Evolutionary conservation across 2,113 vertebrate species (phyloP).

Genomic region (Motacilla alba): DNA sequence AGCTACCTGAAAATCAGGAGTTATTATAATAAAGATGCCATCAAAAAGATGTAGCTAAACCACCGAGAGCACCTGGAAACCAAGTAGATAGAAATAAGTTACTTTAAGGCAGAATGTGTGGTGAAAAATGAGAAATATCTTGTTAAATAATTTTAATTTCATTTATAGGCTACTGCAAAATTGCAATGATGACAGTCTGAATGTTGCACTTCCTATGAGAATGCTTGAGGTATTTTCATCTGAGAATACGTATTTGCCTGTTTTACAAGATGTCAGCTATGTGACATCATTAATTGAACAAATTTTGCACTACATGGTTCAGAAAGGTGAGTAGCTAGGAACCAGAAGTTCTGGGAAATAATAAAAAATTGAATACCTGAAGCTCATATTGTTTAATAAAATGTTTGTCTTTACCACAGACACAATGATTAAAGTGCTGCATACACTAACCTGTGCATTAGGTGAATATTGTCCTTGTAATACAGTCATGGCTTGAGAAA

Average conservation of each 20-base stretch:
- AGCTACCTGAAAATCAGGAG: not conserved
- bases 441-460: not conserved
- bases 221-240: conserved; percentile 97
- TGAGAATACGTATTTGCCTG: conserved; percentile 87
- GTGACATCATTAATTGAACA: conserved; percentile 92
- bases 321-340: conserved; percentile 83
- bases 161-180: conserved; percentile 83
- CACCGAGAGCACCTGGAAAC: not conserved
- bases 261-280: conserved; percentile 82
- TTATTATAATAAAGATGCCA: not conserved
- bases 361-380: not conserved
- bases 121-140: not conserved
- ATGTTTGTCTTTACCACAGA: not conserved
- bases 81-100: not conserved
- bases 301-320: conserved; percentile 97
- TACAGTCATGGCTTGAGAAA: not conserved
- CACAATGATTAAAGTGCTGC: not conserved
- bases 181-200: conserved; percentile 86
- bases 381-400: not conserved
- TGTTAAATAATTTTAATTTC: not conserved
- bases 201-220: conserved; percentile 94
- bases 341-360: not conserved
- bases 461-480: not conserved
- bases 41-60: not conserved
- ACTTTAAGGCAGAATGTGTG: not conserved